Base-by-base conservation (phyloP, 30 jellyfish, hydroid and myxozoan genomes). In the Aurelia aurita complex sp. Pacific region DNA sequence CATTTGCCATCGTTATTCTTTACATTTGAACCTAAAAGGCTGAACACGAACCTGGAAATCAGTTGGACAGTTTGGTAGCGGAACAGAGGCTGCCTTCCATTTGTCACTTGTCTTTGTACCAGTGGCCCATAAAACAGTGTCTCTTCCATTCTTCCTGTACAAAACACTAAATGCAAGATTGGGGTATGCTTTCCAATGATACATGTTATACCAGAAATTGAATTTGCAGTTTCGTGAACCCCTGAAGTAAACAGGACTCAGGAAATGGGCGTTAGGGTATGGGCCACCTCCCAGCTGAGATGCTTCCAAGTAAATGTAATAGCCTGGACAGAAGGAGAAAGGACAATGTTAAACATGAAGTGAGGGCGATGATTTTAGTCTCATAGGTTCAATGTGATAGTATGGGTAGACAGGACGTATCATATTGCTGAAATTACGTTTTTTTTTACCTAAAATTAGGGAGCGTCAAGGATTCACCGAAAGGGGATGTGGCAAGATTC, bases 161-260 rank as follows among this genome's bases (percentile, higher is more conserved):
- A 90, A 46, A 12, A 95, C 84, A 72, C 68, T 89, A 17, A 95
- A 74, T 19, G 85, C 81, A 29, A 93, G 96, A 61, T 95, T 92
- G 51, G 79, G 76, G 63, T 77, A 65, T 13, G 71, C 38, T 43
- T 82, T 90, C 94, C 77, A 90, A 64, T 95, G 99, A 73, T 88
- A 90, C 98, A 95, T 90, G 76, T 95, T 95, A 69, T 95, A 95
- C 99, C 99, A 95, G 91, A 95, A 95, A 52, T 95, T 85, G 71
- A 90, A 88, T 32, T 67, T 69, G 92, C 99, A 95, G 69, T 90
- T 79, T 64, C 96, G 69, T 7, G 98, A 88, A 2, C 99, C 99
- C 29, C 87, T 75, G 83, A 77, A 72, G 91, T 90, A 95, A 77
- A 89, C n/a, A 10, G 99, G 99, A 50, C 98, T 89, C 55, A 82